Conservation (phyloP, 1,140 invertebrate species). For the Habropoda laboriosa region DNA sequence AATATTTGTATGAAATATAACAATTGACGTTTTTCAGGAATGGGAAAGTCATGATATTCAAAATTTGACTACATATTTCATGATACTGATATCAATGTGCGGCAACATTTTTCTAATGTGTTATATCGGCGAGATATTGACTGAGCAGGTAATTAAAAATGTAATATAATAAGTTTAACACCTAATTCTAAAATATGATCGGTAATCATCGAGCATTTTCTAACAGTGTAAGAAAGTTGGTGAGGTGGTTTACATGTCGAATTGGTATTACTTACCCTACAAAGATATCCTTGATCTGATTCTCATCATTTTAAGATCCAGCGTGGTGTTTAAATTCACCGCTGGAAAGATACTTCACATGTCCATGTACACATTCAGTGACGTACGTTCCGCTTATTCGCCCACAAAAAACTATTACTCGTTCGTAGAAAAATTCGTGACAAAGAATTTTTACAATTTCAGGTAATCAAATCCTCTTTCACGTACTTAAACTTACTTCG, state of each 20-base stretch:
- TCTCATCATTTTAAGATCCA: conserved; percentile 64
- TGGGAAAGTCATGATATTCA: conserved; percentile 46
- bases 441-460: neutral
- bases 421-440: neutral
- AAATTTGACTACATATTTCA: conserved; percentile 28
- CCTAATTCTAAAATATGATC: too few relatives aligned
- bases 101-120: conserved; percentile 71
- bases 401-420: neutral
- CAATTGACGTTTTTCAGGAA: conserved; percentile 57
- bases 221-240: conserved; percentile 37
- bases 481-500: conserved; percentile 52
- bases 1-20: neutral
- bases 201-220: too few relatives aligned
- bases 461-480: conserved; percentile 66
- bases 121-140: conserved; percentile 67
- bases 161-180: too few relatives aligned
- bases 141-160: conserved; percentile 60
- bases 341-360: conserved; percentile 65
- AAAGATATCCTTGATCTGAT: conserved; percentile 57
- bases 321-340: conserved; percentile 59
- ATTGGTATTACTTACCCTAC: conserved; percentile 65
- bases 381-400: conserved; percentile 45
- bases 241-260: conserved; percentile 59
- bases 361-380: conserved; percentile 65
- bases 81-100: conserved; percentile 46